phyloP scores from a whole-genome alignment of 2,888 invertebrate genomes.

The Erebia palarica region DNA sequence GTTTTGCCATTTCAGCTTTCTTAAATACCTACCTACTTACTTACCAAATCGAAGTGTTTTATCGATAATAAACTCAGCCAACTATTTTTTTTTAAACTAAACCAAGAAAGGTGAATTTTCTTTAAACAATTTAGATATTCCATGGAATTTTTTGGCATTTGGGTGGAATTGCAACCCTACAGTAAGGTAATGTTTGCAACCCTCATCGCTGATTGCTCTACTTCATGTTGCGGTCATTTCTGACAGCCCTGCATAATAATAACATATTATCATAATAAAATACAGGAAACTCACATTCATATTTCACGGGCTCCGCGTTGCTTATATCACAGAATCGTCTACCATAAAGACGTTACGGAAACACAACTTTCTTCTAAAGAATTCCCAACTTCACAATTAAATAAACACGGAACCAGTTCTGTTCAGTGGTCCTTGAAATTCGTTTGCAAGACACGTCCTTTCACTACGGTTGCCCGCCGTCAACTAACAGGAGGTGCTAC shows the following conservation, averaged over 20 bases:
- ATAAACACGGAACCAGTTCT: slow-evolving; percentile 41
- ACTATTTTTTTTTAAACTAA: too few species aligned
- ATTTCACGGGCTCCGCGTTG: slow-evolving; percentile 34
- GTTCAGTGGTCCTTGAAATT: slow-evolving; percentile 13
- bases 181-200: not conserved
- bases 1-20: too few species aligned
- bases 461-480: slow-evolving; percentile 25
- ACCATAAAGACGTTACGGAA: slow-evolving; percentile 44
- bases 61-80: too few species aligned
- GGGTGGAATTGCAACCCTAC: not conserved
- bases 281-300: slow-evolving; percentile 41
- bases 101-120: too few species aligned
- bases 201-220: not conserved
- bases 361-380: slow-evolving; percentile 44
- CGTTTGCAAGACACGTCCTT: slow-evolving; percentile 27
- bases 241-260: slow-evolving; percentile 17
- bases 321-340: slow-evolving; percentile 21
- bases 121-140: too few species aligned
- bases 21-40: too few species aligned
- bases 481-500: slow-evolving; percentile 28
- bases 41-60: too few species aligned
- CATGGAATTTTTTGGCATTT: not conserved
- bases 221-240: not conserved
- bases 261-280: slow-evolving; percentile 14
- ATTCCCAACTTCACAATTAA: slow-evolving; percentile 42